Conservation (phyloP, 2,113 vertebrate genomes). For the Platysternon megacephalum region DNA sequence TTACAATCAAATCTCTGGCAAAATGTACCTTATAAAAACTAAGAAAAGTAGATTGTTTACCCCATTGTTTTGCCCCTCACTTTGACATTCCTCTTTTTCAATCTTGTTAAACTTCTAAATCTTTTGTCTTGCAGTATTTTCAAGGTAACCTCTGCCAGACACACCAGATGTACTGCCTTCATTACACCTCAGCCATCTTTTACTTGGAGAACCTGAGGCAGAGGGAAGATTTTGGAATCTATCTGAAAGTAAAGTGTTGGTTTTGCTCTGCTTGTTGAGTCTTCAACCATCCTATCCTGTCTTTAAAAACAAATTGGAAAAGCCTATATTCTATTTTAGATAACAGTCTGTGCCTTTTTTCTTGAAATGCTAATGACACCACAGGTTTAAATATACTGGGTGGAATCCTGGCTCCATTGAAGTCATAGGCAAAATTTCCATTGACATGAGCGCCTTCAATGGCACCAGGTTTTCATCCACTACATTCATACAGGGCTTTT, state of each 20-base stretch:
- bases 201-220: slow-evolving; percentile 90
- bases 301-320: neutral
- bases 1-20: neutral
- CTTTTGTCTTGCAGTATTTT: slow-evolving; percentile 79
- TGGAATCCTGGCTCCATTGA: neutral
- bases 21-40: neutral
- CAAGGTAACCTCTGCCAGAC: slow-evolving; percentile 87
- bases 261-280: neutral
- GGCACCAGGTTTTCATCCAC: neutral
- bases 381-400: neutral
- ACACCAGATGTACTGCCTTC: slow-evolving; percentile 93
- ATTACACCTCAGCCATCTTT: slow-evolving; percentile 88
- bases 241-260: slow-evolving; percentile 86
- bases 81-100: neutral
- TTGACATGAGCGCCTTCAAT: neutral
- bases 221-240: slow-evolving; percentile 89
- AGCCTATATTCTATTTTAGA: neutral
- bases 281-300: neutral
- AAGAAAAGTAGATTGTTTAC: neutral
- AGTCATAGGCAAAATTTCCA: neutral
- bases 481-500: neutral
- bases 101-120: neutral
- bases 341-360: neutral
- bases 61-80: neutral
- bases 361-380: neutral